phyloP scores from a whole-genome alignment of 2,797 vertebrate species.

The Coregonus ussuriensis region DNA sequence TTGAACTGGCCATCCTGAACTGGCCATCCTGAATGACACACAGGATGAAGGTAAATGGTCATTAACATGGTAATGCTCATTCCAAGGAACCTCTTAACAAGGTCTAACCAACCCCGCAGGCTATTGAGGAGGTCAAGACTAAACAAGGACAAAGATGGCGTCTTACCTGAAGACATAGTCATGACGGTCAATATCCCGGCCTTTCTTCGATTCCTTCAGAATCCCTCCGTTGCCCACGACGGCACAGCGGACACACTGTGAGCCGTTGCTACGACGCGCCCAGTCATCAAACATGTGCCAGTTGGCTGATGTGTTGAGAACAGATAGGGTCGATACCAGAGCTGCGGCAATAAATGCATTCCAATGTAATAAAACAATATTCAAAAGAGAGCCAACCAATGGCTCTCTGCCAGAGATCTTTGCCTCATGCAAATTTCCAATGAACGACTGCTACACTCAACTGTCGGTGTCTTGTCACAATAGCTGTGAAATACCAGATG shows the following conservation, averaged over 20 bases:
- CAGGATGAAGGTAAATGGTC: not conserved
- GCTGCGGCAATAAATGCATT: constrained; percentile 53
- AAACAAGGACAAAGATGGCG: not conserved
- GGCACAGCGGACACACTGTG: constrained; percentile 74
- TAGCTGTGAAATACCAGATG: too few relatives aligned
- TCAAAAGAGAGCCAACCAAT: too few relatives aligned
- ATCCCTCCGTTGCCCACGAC: constrained; percentile 85
- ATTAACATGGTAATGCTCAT: too few relatives aligned
- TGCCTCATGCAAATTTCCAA: too few relatives aligned
- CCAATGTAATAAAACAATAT: not conserved
- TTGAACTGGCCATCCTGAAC: too few relatives aligned
- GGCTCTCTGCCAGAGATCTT: too few relatives aligned
- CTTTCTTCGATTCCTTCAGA: constrained; percentile 73
- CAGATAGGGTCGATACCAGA: constrained; percentile 62
- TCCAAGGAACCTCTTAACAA: not conserved
- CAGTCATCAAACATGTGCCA: constrained; percentile 75
- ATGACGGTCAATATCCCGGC: constrained; percentile 79
- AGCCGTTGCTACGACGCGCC: constrained; percentile 24
- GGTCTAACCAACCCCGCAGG: not conserved
- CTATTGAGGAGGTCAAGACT: not conserved
- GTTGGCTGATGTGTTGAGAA: constrained; percentile 73
- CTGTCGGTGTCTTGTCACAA: too few relatives aligned
- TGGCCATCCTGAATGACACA: constrained; percentile 2
- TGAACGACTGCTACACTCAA: too few relatives aligned
- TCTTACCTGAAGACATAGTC: constrained; percentile 83